Evolutionary conservation across 2,888 invertebrate genomes (phyloP).

Genomic region (Meiosimyza platycephala): DNA sequence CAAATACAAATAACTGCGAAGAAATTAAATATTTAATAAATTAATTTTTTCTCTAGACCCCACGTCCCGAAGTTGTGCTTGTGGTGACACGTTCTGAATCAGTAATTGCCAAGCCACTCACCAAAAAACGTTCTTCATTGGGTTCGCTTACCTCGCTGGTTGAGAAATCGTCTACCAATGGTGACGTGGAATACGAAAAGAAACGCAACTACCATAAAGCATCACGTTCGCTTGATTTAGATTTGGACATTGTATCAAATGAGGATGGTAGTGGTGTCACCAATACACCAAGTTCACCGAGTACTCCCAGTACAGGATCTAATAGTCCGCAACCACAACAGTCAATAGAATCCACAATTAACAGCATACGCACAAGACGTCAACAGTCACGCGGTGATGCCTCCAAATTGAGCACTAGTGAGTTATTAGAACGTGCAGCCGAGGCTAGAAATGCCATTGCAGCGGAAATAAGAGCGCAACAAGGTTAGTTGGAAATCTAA

Average conservation of each 20-base stretch:
- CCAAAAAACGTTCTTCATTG: slow-evolving; percentile 66
- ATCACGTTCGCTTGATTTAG: slow-evolving; percentile 65
- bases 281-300: slow-evolving; percentile 29
- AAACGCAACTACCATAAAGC: slow-evolving; percentile 66
- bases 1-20: slow-evolving; percentile 11
- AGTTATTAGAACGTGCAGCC: slow-evolving; percentile 63
- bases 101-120: slow-evolving; percentile 61
- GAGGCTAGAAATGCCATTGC: slow-evolving; percentile 64
- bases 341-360: slow-evolving; percentile 55
- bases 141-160: slow-evolving; percentile 66
- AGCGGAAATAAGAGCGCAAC: slow-evolving; percentile 63
- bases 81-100: slow-evolving; percentile 75
- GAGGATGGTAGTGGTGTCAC: slow-evolving; percentile 47
- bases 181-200: slow-evolving; percentile 61
- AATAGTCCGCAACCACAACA: slow-evolving; percentile 53
- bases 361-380: slow-evolving; percentile 60
- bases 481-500: slow-evolving; percentile 51
- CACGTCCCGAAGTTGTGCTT: slow-evolving; percentile 82
- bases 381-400: slow-evolving; percentile 63
- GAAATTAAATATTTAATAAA: background rate
- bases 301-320: slow-evolving; percentile 50
- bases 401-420: slow-evolving; percentile 64
- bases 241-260: slow-evolving; percentile 65
- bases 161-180: slow-evolving; percentile 59
- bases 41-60: slow-evolving; percentile 70